Conservation (phyloP, 2,888 invertebrate genomes). For the Brenthis daphne region DNA sequence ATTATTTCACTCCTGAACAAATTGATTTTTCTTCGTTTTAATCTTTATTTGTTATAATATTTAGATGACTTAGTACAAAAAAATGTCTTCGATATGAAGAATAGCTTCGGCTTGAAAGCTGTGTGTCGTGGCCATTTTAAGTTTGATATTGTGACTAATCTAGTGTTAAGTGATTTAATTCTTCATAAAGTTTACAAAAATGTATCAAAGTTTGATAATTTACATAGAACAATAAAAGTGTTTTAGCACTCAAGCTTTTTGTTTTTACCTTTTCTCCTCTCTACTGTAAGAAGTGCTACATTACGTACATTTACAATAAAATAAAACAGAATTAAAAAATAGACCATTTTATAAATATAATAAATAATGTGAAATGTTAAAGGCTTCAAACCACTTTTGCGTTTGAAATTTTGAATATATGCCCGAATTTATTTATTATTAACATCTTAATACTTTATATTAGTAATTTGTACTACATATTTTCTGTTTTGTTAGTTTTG, state of each 20-base stretch:
- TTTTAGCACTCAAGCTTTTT: slow-evolving; percentile 54
- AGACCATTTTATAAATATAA: no score
- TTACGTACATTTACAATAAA: background rate
- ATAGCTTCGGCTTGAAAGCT: slow-evolving; percentile 65
- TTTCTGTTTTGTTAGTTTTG: no score
- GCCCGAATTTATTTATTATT: no score
- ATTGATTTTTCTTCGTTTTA: slow-evolving; percentile 4
- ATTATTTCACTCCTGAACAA: slow-evolving; percentile 64
- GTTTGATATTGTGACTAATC: slow-evolving; percentile 67
- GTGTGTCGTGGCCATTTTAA: slow-evolving; percentile 73
- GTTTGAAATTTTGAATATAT: no score
- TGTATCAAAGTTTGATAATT: slow-evolving; percentile 68
- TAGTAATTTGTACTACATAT: no score
- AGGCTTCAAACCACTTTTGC: no score
- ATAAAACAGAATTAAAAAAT: background rate
- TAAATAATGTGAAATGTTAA: no score
- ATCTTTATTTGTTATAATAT: slow-evolving; percentile 42
- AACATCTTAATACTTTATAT: no score
- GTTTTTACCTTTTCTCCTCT: background rate
- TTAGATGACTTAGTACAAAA: slow-evolving; percentile 66
- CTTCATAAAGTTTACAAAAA: slow-evolving; percentile 65
- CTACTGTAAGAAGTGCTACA: background rate
- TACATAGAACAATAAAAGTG: slow-evolving; percentile 78
- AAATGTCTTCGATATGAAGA: slow-evolving; percentile 59
- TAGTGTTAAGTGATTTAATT: slow-evolving; percentile 66